A percentile compares a stretch with the other conserved stretches of the same genome.
Conservation (phyloP, 2,113 vertebrate genomes). For the Mastomys natalensis region DNA sequence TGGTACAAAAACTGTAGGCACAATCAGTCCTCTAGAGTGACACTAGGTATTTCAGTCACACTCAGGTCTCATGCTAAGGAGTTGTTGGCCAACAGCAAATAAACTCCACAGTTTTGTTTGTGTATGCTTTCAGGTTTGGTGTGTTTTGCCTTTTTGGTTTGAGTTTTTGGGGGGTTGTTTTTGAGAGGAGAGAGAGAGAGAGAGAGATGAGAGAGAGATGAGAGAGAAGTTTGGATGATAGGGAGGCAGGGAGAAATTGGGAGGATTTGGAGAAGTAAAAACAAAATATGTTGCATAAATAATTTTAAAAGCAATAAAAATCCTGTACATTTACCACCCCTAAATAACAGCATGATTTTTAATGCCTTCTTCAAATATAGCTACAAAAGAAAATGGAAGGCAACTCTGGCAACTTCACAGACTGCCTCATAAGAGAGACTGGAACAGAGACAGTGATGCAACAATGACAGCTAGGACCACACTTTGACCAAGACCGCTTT, state of each 20-base stretch:
- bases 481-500: neutral
- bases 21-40: neutral
- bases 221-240: neutral
- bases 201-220: too few relatives aligned
- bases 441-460: neutral
- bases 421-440: neutral
- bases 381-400: neutral
- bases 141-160: neutral
- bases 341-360: neutral
- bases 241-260: neutral
- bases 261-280: neutral
- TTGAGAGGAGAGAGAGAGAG: too few relatives aligned
- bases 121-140: neutral
- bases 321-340: neutral
- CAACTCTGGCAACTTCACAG: neutral
- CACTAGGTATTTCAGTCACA: neutral
- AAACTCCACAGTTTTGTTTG: neutral
- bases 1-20: neutral
- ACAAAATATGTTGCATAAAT: neutral
- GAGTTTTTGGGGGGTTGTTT: fast-evolving
- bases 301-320: neutral
- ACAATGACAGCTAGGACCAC: neutral
- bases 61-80: neutral
- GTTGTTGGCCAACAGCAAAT: neutral
- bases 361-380: neutral